Evolutionary conservation across 2,113 vertebrate genomes (phyloP).

Genomic region (Heterocephalus glaber): DNA sequence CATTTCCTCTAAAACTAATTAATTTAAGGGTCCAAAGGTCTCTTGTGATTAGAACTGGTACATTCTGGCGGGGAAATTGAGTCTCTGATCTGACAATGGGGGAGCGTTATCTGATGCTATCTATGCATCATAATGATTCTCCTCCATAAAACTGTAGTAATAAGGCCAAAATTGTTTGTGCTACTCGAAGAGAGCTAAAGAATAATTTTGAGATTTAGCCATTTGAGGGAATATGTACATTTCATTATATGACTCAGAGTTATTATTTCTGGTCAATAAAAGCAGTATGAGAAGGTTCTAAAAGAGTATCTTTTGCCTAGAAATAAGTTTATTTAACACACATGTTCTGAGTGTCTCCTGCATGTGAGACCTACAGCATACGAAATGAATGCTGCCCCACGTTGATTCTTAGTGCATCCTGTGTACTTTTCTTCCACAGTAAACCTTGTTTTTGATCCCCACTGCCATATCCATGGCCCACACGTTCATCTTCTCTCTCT

Average conservation of each 20-base stretch:
- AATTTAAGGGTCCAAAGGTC: slow-evolving; percentile 14
- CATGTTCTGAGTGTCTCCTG: not conserved
- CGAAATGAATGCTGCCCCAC: no score
- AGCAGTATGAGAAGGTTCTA: not conserved
- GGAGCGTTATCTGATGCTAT: not conserved
- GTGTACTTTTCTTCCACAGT: not conserved
- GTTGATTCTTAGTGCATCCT: not conserved
- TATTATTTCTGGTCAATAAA: slow-evolving; percentile 8
- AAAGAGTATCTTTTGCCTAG: not conserved
- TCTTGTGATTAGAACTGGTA: not conserved
- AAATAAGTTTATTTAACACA: not conserved
- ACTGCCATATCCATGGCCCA: not conserved
- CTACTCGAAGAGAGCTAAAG: not conserved
- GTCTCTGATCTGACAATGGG: not conserved
- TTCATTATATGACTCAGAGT: not conserved
- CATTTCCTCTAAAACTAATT: slow-evolving; percentile 26
- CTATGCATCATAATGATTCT: not conserved
- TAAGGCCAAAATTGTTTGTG: not conserved
- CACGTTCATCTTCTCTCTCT: not conserved
- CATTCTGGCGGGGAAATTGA: not conserved
- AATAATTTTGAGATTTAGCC: not conserved
- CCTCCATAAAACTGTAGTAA: not conserved
- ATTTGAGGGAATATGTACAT: slow-evolving; percentile 35
- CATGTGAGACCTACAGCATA: not conserved
- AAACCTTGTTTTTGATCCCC: not conserved